Conservation (phyloP, 2,888 invertebrate species). For the Noctua janthina region DNA sequence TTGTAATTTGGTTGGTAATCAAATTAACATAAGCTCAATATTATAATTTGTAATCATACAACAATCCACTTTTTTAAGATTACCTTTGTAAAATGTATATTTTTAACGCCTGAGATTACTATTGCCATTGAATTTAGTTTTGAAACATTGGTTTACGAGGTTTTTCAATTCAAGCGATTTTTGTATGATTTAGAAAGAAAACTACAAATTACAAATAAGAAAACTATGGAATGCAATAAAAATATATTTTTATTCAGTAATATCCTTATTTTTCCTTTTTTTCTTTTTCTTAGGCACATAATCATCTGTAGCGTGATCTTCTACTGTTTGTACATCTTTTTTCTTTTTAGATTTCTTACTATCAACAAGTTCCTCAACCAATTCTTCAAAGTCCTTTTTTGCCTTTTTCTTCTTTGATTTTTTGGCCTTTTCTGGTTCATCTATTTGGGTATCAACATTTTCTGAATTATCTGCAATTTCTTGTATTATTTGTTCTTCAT, state of each 20-base stretch:
- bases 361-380: slow-evolving; percentile 39
- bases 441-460: slow-evolving; percentile 56
- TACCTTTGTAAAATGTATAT: neutral
- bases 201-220: neutral
- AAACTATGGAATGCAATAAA: neutral
- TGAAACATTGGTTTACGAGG: neutral
- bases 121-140: neutral
- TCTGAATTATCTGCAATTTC: slow-evolving; percentile 30
- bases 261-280: slow-evolving; percentile 79
- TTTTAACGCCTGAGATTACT: neutral
- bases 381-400: slow-evolving; percentile 51
- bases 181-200: neutral
- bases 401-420: slow-evolving; percentile 71
- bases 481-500: slow-evolving; percentile 35
- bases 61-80: neutral
- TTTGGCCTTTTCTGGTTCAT: slow-evolving; percentile 56
- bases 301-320: slow-evolving; percentile 61
- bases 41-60: too few relatives aligned
- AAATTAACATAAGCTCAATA: too few relatives aligned
- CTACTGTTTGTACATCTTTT: slow-evolving; percentile 41
- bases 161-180: neutral
- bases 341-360: slow-evolving; percentile 48
- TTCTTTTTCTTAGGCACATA: slow-evolving; percentile 82
- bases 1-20: neutral
- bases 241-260: slow-evolving; percentile 46